Base-by-base conservation (phyloP, 2,888 invertebrate species). In the Eurois occulta region DNA sequence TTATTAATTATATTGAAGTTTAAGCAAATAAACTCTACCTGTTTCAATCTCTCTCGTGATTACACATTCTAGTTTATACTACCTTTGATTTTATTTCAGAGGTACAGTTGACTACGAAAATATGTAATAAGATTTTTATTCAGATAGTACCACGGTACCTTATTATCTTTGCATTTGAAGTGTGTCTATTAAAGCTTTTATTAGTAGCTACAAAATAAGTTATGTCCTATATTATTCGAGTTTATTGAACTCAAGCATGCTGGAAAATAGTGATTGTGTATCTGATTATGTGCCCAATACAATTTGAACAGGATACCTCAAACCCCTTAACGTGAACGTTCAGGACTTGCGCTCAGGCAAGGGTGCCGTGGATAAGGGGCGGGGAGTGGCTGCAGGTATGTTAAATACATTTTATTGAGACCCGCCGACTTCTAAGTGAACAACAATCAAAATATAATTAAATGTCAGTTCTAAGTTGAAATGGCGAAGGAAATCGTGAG, bases 331-430 rank as follows among this genome's bases (percentile, higher is more conserved):
- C 86, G 82, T 75, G 68, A 82, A 85, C 86, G 71, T 67, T 75
- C 82, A 82, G 82, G 82, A 83, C 82, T 75, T 85, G 75, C 82
- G 82, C 82, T 85, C 82, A 85, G 82, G 86, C 82, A 85, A 83
- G 28, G 82, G 82, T 60, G 81, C 74, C 74, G 71, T 68, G 82
- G 82, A 85, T 72, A 85, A 81, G 13, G 86, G 82, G 38, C 86
- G 82, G 68, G 82, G 68, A 64, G 75, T 85, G n/a, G 38, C 82
- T 68, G 46, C 86, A 83, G 86, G 82, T 83, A 83, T 81, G 82
- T 85, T 21, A 18, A 55, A 48, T 66, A n/a, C n/a, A n/a, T 48
- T 32, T 48, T n/a, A 58, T 48, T 43, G 48, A 28, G 65, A 62
- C 28, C 48, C 6, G 21, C 41, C 4, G 18, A 35, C n/a, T 77